phyloP scores from a whole-genome alignment of 2,113 vertebrate genomes.

The Arenaria interpres region DNA sequence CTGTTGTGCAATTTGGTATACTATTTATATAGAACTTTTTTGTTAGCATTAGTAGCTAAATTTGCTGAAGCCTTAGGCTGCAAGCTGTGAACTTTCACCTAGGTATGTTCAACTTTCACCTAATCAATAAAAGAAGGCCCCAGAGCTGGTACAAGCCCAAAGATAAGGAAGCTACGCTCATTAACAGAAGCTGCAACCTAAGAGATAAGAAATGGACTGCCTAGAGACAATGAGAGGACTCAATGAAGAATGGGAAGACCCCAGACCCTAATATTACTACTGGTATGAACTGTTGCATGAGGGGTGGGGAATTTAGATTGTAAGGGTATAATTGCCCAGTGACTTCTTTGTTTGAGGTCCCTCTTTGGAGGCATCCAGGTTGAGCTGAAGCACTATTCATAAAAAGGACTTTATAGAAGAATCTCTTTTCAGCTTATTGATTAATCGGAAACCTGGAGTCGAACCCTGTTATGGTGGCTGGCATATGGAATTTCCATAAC shows the following conservation, averaged over 20 bases:
- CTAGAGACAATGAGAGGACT: background rate
- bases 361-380: background rate
- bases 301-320: background rate
- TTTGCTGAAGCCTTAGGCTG: background rate
- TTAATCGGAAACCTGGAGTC: background rate
- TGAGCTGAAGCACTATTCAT: background rate
- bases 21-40: background rate
- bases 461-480: background rate
- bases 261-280: background rate
- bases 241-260: background rate
- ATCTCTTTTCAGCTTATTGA: background rate
- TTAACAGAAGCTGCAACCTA: background rate
- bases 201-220: background rate
- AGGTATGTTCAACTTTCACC: background rate
- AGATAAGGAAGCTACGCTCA: background rate
- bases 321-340: background rate
- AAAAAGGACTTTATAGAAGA: background rate
- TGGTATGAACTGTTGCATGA: background rate
- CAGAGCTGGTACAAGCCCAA: background rate
- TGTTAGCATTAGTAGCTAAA: background rate
- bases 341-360: background rate
- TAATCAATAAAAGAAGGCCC: background rate
- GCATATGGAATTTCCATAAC: background rate
- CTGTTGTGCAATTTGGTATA: background rate
- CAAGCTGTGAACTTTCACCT: background rate